Percentiles rank a stretch among this genome's conserved stretches.
Conservation (phyloP, 1,140 invertebrate genomes). For the Penaeus chinensis region DNA sequence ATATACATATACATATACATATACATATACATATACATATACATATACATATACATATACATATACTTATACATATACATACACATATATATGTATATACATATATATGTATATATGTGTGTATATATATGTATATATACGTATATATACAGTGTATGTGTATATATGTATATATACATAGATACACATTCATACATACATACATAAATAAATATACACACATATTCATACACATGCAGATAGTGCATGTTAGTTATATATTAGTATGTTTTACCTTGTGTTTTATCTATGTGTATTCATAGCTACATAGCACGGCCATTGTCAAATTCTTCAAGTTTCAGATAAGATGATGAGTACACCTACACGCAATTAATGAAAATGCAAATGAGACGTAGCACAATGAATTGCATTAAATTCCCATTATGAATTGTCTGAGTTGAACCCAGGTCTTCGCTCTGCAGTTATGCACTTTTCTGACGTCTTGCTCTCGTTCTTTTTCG, state of each 20-base stretch:
- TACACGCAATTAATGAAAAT: not conserved
- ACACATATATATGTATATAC: not conserved
- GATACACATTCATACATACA: not conserved
- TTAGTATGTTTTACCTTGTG: not conserved
- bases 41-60: constrained; percentile 1
- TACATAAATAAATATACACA: not conserved
- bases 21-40: not conserved
- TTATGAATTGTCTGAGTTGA: no score
- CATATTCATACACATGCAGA: not conserved
- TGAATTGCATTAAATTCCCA: no score
- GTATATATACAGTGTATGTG: not conserved
- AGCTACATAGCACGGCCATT: not conserved
- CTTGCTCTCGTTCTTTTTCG: not conserved
- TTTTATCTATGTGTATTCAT: not conserved
- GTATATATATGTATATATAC: constrained; percentile 5
- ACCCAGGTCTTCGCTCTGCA: no score
- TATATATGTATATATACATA: not conserved
- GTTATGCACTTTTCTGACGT: not conserved
- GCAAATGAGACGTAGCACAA: no score
- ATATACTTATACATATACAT: not conserved
- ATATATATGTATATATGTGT: not conserved
- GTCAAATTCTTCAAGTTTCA: no score
- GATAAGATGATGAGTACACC: not conserved
- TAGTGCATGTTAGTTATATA: not conserved
- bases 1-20: not conserved